These are phyloP conservation scores for Augochlorella aurata DNA, from an alignment of 2,888 invertebrate genomes.

Conservation along the genomic window DNA sequence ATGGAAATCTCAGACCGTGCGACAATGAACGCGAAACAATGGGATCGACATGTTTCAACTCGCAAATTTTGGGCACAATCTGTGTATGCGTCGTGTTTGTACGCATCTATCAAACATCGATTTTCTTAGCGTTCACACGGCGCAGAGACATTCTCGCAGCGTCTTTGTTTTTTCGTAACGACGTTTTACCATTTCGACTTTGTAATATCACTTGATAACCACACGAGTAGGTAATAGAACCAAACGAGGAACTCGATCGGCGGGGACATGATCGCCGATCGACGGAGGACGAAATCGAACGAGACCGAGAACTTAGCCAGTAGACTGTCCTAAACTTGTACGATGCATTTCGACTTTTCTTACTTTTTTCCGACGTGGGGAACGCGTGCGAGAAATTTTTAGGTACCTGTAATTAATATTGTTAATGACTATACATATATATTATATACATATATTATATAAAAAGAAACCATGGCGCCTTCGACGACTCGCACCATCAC, in stretches of 20 bases:
- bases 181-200: slow-evolving; percentile 52
- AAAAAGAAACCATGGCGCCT: slow-evolving; percentile 64
- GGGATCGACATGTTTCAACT: not conserved
- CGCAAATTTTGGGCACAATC: not conserved
- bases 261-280: not conserved
- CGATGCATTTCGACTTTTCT: slow-evolving; percentile 67
- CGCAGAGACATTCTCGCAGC: slow-evolving; percentile 40
- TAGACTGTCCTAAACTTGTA: slow-evolving; percentile 63
- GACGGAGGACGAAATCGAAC: not conserved
- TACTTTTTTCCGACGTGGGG: slow-evolving; percentile 67
- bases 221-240: slow-evolving; percentile 6
- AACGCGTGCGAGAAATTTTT: slow-evolving; percentile 69
- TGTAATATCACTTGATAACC: slow-evolving; percentile 50
- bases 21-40: not conserved
- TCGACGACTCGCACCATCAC: slow-evolving; percentile 59
- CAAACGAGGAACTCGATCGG: not conserved
- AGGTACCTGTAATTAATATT: slow-evolving; percentile 70
- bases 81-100: slow-evolving; percentile 6
- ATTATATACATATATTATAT: slow-evolving; percentile 54
- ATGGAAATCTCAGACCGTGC: not conserved
- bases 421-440: slow-evolving; percentile 64
- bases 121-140: slow-evolving; percentile 37
- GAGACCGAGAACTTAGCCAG: slow-evolving; percentile 36
- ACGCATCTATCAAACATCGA: slow-evolving; percentile 32
- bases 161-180: slow-evolving; percentile 35